A percentile compares a stretch with the other conserved stretches of the same genome.
These are phyloP conservation scores for Acanthosepion esculentum DNA, from an alignment of 2,888 invertebrate species.

Conservation along the genomic window DNA sequence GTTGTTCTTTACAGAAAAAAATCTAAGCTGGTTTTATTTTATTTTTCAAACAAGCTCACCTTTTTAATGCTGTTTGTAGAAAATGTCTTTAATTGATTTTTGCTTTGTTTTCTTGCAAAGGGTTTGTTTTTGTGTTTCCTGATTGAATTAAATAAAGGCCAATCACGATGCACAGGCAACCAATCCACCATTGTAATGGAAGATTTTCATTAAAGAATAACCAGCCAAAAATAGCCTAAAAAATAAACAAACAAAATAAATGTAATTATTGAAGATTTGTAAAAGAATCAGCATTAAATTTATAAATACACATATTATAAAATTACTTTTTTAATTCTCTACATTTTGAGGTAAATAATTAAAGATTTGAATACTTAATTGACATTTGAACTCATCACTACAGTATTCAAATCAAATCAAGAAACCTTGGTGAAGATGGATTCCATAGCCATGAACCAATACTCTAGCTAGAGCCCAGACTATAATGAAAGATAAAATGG, in stretches of 20 bases:
- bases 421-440: no score
- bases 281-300: background rate
- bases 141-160: slow-evolving; percentile 24
- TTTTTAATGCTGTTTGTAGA: background rate
- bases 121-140: background rate
- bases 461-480: no score
- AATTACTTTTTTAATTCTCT: background rate
- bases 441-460: no score
- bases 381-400: no score
- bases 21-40: background rate
- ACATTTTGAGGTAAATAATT: background rate
- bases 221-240: slow-evolving; percentile 44
- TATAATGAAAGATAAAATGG: no score
- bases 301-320: background rate
- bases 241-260: background rate
- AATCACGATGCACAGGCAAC: slow-evolving; percentile 11
- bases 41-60: background rate
- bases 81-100: slow-evolving; percentile 40
- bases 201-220: slow-evolving; percentile 10
- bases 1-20: no score
- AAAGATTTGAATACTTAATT: no score
- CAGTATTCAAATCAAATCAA: no score
- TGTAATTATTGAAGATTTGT: background rate
- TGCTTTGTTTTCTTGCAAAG: background rate
- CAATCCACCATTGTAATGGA: slow-evolving; percentile 24